These are phyloP conservation scores for Phyllostomus hastatus DNA, from an alignment of 2,113 vertebrate species.

Conservation along the genomic window DNA sequence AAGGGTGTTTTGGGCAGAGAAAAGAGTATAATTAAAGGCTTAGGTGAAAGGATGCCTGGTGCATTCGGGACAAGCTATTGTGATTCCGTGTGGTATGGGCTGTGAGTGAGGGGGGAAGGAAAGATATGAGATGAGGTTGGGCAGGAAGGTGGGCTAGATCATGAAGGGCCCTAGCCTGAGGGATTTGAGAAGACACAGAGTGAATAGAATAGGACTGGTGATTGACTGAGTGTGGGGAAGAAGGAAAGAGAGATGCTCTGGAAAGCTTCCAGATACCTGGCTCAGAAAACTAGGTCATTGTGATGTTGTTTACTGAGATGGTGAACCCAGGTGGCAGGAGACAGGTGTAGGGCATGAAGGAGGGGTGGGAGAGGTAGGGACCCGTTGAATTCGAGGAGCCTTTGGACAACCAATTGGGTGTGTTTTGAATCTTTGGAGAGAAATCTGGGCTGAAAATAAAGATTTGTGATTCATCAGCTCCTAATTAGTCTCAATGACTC, in stretches of 20 bases:
- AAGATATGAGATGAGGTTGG: neutral
- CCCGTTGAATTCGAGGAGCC: neutral
- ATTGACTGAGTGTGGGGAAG: neutral
- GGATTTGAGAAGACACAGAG: neutral
- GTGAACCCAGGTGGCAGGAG: neutral
- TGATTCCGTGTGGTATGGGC: neutral
- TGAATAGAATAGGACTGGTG: neutral
- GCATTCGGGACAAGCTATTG: neutral
- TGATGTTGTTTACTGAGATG: neutral
- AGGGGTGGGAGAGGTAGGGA: neutral
- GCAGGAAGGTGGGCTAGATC: neutral
- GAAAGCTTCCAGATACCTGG: neutral
- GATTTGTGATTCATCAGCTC: slow-evolving; percentile 57
- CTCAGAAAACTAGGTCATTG: neutral
- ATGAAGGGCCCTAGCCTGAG: neutral
- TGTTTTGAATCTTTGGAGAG: slow-evolving; percentile 37
- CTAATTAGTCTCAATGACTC: slow-evolving; percentile 58
- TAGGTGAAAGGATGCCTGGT: neutral
- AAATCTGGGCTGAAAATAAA: slow-evolving; percentile 56
- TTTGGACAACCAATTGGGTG: neutral
- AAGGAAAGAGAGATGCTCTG: neutral
- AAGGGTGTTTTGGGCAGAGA: neutral
- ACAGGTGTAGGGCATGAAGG: neutral
- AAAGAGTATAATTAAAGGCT: neutral
- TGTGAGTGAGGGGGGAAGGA: neutral